Base-by-base conservation (phyloP, 1,140 invertebrate species). In the Meloidogyne chitwoodi region DNA sequence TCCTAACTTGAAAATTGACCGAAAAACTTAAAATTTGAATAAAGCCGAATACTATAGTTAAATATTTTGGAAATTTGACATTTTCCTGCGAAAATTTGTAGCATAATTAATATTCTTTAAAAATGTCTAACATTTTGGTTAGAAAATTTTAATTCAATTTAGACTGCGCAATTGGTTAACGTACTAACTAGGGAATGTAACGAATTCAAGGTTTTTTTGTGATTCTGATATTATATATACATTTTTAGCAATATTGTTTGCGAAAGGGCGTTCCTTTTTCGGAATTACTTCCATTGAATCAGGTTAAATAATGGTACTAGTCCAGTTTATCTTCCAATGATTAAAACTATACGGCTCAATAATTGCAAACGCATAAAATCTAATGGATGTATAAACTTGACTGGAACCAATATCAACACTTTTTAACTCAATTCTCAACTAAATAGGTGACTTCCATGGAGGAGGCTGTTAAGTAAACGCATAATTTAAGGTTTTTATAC, bases 131-230 rank as follows among this genome's bases (percentile, higher is more conserved):
- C n/a, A n/a, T n/a, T n/a, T n/a, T n/a, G n/a, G n/a, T n/a, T n/a
- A n/a, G n/a, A n/a, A n/a, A n/a, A n/a, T n/a, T n/a, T n/a, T n/a
- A n/a, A n/a, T n/a, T n/a, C n/a, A 63, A 29, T 77, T 64, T 72
- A 80, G 68, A 75, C 78, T 11, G 24, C 41, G 12, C 24, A 27
- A 10, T 24, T 75, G 10, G 74, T 81, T n/a, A 80, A 44, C 16
- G 16, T 66, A 26, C 48, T 81, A 24, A 81, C 80, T 24, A 80
- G 31, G 24, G 81, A 82, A 64, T 80, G 81, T 64, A 84, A 82
- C 61, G 81, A 82, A 26, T 82, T 82, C 24, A 56, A 56, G n/a
- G 48, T 56, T 8, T n/a, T 56, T 19, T 19, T 19, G 0, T 1
- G n/a, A 6, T 56, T 8, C 14, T 56, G 6, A n/a, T n/a, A n/a